Evolutionary conservation across 1,140 invertebrate species (phyloP).

Genomic region (Dendroctonus valens): DNA sequence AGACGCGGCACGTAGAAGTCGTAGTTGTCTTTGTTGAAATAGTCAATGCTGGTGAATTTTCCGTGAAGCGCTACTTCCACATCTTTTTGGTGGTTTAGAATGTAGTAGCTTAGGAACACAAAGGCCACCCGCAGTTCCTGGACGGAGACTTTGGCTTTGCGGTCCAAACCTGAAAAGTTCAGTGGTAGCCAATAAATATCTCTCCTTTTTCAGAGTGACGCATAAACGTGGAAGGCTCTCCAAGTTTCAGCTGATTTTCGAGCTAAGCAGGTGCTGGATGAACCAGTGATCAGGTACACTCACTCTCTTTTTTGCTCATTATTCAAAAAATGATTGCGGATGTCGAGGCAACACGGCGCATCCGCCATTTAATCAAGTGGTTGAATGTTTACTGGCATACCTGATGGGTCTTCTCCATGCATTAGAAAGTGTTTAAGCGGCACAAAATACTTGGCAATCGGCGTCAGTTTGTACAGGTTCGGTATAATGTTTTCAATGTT

Average conservation of each 20-base stretch:
- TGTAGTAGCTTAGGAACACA: conserved; percentile 16
- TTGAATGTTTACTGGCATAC: background rate
- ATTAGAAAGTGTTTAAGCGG: conserved; percentile 19
- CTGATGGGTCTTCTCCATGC: background rate
- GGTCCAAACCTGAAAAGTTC: conserved; percentile 3
- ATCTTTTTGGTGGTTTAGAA: conserved; percentile 19
- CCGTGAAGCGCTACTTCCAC: conserved; percentile 21
- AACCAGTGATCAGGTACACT: no score
- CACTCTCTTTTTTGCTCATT: no score
- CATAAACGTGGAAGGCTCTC: no score
- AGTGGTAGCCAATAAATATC: background rate
- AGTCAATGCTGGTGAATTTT: conserved; percentile 27
- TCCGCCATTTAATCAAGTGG: conserved; percentile 1
- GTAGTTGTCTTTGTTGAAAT: conserved; percentile 20
- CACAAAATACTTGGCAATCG: conserved; percentile 31
- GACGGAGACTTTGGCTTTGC: conserved; percentile 9
- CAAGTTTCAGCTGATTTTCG: no score
- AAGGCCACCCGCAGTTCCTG: conserved; percentile 12
- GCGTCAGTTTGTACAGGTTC: conserved; percentile 32
- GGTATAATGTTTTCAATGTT: conserved; percentile 28
- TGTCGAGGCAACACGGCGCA: background rate
- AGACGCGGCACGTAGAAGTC: conserved; percentile 5
- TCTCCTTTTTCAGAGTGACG: no score
- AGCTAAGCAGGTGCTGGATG: no score
- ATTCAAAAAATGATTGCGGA: no score